Evolutionary conservation across 2,888 invertebrate genomes (phyloP).

Genomic region (Sepioteuthis lessoniana): DNA sequence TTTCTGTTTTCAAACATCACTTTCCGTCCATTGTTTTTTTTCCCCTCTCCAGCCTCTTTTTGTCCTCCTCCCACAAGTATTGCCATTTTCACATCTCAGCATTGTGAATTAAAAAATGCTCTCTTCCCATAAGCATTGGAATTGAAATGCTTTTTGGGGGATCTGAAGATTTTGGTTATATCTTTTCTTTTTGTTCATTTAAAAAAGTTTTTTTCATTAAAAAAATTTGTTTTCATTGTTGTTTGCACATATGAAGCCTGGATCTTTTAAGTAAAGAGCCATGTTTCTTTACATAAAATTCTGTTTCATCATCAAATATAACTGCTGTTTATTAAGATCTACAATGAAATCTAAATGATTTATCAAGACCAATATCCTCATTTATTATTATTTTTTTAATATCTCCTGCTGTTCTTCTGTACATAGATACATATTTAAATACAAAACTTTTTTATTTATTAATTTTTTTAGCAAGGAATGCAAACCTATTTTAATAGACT

Average conservation of each 20-base stretch:
- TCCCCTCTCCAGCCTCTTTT: background rate
- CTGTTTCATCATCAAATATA: background rate
- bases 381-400: background rate
- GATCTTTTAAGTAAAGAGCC: background rate
- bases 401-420: background rate
- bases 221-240: no score
- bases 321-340: background rate
- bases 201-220: background rate
- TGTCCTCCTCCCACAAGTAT: background rate
- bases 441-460: background rate
- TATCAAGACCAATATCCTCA: background rate
- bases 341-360: no score
- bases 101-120: background rate
- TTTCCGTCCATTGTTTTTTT: background rate
- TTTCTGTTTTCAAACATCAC: background rate
- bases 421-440: background rate
- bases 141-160: background rate
- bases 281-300: background rate
- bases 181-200: background rate
- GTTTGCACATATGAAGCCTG: background rate
- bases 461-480: background rate
- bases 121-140: background rate
- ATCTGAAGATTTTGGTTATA: background rate
- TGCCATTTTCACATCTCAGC: background rate
- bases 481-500: background rate